Percentiles rank a stretch among this genome's conserved stretches.
Evolutionary conservation across 35 echinoderm and acorn worm species (phyloP).

Genomic region (Lytechinus variegatus): DNA sequence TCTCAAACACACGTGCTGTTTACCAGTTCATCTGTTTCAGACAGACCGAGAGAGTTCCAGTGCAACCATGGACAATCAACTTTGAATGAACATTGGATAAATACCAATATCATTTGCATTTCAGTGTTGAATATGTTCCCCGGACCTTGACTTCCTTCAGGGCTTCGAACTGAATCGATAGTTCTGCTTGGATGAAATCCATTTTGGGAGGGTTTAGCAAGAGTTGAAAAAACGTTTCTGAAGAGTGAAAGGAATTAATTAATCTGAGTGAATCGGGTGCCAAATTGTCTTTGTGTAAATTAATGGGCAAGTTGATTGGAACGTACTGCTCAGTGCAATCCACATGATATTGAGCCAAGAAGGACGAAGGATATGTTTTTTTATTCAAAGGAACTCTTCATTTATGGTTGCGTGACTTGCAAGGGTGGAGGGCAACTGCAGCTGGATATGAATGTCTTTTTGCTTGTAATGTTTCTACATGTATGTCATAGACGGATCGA

Average conservation of each 20-base stretch:
- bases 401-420: not conserved
- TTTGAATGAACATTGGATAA: not conserved
- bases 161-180: not conserved
- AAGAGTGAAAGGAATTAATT: not conserved
- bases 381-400: not conserved
- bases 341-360: not conserved
- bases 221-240: not conserved
- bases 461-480: not conserved
- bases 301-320: not conserved
- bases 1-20: constrained; percentile 10
- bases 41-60: not conserved
- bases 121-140: not conserved
- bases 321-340: not conserved
- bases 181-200: not conserved
- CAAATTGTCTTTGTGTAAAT: not conserved
- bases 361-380: not conserved
- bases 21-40: not conserved
- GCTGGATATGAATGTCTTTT: not conserved
- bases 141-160: not conserved
- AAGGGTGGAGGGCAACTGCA: not conserved
- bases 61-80: not conserved
- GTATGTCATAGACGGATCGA: constrained; percentile 14
- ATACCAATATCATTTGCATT: not conserved
- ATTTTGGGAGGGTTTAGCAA: not conserved
- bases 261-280: not conserved